Evolutionary conservation across 2,888 invertebrate genomes (phyloP).

Genomic region (Falcaria lacertinaria): DNA sequence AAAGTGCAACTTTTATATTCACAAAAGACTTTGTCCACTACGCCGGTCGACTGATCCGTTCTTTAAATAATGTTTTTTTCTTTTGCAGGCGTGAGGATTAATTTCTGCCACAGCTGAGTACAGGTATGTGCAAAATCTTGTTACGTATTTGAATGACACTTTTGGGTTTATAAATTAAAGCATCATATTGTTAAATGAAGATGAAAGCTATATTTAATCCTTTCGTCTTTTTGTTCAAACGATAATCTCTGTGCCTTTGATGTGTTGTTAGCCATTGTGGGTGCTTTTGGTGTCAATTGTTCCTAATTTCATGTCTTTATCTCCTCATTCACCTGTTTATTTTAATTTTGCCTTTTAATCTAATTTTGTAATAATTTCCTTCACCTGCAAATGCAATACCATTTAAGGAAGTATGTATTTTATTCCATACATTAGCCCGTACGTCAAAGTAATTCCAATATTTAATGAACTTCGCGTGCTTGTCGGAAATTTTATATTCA

Average conservation of each 20-base stretch:
- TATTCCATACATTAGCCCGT: background rate
- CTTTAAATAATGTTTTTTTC: conserved; percentile 49
- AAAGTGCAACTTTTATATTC: conserved; percentile 58
- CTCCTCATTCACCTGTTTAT: conserved; percentile 24
- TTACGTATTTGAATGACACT: conserved; percentile 65
- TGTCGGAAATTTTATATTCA: background rate
- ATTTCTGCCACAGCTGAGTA: conserved; percentile 39
- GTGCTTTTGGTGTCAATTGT: conserved; percentile 42
- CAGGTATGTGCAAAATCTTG: conserved; percentile 48
- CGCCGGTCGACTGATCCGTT: conserved; percentile 39
- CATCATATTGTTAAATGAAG: conserved; percentile 42
- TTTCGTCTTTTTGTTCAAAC: conserved; percentile 47
- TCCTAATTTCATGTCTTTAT: conserved; percentile 36
- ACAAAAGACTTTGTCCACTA: conserved; percentile 69
- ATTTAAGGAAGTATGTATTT: background rate
- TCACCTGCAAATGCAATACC: background rate
- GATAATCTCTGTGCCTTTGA: conserved; percentile 46
- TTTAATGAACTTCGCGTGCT: background rate
- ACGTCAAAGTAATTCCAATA: background rate
- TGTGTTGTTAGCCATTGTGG: conserved; percentile 29
- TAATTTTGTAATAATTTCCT: conserved; percentile 19
- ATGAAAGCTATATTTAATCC: conserved; percentile 44
- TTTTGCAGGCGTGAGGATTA: conserved; percentile 52
- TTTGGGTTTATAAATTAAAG: conserved; percentile 51
- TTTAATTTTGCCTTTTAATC: conserved; percentile 31